Conservation (phyloP, 2,888 invertebrate genomes). For the Dynastes maya region DNA sequence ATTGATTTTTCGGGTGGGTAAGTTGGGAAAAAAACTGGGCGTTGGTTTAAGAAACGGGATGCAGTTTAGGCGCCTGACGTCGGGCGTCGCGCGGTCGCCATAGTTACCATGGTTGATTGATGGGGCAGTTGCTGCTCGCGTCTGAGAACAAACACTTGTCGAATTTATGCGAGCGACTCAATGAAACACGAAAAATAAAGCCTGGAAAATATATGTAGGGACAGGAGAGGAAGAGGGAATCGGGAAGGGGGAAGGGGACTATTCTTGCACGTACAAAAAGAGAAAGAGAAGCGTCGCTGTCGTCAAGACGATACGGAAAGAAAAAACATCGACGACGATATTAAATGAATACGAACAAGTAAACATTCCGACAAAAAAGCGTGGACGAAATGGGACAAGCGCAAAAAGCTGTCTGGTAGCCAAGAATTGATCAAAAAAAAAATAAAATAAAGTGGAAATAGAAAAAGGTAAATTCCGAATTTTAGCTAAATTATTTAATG, state of each 20-base stretch:
- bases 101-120: conserved; percentile 60
- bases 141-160: conserved; percentile 64
- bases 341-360: conserved; percentile 12
- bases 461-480: neutral
- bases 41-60: conserved; percentile 67
- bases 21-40: conserved; percentile 68
- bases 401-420: conserved; percentile 4
- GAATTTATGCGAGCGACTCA: conserved; percentile 60
- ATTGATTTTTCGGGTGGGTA: conserved; percentile 69
- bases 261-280: conserved; percentile 7
- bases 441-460: neutral
- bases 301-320: neutral
- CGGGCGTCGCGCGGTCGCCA: conserved; percentile 59
- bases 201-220: neutral
- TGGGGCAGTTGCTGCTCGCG: conserved; percentile 59
- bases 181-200: conserved; percentile 11
- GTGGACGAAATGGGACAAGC: neutral
- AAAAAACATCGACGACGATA: neutral
- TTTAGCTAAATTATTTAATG: too few relatives aligned
- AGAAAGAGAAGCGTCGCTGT: neutral
- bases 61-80: conserved; percentile 61
- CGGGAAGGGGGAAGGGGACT: neutral
- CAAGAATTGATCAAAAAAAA: neutral
- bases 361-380: conserved; percentile 10
- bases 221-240: neutral